phyloP scores from a whole-genome alignment of 1,140 invertebrate genomes.

The Lepidurus arcticus region DNA sequence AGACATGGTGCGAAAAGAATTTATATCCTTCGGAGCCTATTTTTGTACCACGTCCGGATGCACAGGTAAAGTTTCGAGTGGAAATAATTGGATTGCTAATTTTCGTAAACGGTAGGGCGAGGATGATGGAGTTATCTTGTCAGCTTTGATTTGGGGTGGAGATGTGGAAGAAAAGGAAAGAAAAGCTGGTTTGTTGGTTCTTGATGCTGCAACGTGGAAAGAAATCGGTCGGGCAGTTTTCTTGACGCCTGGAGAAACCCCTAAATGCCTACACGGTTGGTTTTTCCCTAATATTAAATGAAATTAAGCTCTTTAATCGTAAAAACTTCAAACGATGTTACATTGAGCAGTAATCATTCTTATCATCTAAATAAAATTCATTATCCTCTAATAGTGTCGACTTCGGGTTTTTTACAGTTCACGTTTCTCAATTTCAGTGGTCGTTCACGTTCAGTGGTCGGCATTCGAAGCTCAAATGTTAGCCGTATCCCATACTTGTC shows the following conservation, averaged over 20 bases:
- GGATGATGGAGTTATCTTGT: constrained; percentile 67
- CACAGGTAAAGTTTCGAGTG: constrained; percentile 50
- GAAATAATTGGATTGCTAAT: not conserved
- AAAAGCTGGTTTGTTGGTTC: constrained; percentile 54
- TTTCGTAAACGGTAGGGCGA: constrained; percentile 51
- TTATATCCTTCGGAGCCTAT: constrained; percentile 81
- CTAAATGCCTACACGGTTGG: constrained; percentile 76
- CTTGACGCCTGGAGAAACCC: constrained; percentile 60
- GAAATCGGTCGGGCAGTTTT: constrained; percentile 64
- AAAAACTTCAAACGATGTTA: too few species aligned
- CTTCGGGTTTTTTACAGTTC: too few species aligned
- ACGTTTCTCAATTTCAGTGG: too few species aligned
- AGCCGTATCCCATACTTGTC: too few species aligned
- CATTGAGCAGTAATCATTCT: too few species aligned
- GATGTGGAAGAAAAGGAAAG: constrained; percentile 52
- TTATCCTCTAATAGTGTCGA: too few species aligned
- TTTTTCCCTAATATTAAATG: constrained; percentile 44
- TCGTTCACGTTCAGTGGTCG: too few species aligned
- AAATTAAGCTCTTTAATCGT: not conserved
- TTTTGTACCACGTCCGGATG: constrained; percentile 65
- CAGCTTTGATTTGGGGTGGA: constrained; percentile 60
- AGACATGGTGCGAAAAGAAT: constrained; percentile 48
- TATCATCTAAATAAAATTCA: too few species aligned
- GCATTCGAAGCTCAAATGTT: too few species aligned
- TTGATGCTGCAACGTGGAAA: constrained; percentile 59